Conservation (phyloP, 37 sponge, comb jelly and placozoan genomes). For the Geodia barretti region DNA sequence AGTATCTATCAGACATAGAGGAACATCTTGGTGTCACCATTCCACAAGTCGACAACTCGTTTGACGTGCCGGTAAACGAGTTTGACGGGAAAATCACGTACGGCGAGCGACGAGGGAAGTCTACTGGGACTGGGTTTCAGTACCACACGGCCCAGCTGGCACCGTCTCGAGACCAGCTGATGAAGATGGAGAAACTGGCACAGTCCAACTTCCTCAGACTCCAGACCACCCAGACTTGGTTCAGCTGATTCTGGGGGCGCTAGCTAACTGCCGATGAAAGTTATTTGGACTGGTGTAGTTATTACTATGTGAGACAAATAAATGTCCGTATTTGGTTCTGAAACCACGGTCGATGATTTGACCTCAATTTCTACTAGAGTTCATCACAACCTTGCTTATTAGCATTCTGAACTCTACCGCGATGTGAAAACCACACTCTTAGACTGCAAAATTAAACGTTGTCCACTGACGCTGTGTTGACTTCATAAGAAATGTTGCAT, state of each 20-base stretch:
- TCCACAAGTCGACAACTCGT: slow-evolving; percentile 49
- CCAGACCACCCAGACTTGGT: slow-evolving; percentile 18
- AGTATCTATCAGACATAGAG: slow-evolving; percentile 84
- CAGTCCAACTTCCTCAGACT: slow-evolving; percentile 82
- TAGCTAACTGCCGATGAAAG: too few relatives aligned
- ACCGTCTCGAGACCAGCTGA: slow-evolving; percentile 74
- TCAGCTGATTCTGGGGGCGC: background rate
- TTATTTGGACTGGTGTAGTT: too few relatives aligned
- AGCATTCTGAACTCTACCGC: too few relatives aligned
- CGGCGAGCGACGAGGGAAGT: slow-evolving; percentile 69
- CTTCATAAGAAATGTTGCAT: too few relatives aligned
- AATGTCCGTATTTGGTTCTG: too few relatives aligned
- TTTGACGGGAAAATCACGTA: slow-evolving; percentile 95
- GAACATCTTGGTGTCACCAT: slow-evolving; percentile 85
- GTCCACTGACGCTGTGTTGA: too few relatives aligned
- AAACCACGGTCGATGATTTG: too few relatives aligned
- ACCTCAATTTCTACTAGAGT: too few relatives aligned
- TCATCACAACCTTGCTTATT: too few relatives aligned
- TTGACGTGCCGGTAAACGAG: slow-evolving; percentile 80
- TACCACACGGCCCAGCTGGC: slow-evolving; percentile 77
- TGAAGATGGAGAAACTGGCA: slow-evolving; percentile 73
- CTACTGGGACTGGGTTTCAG: slow-evolving; percentile 25
- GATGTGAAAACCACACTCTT: too few relatives aligned
- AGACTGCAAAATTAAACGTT: too few relatives aligned
- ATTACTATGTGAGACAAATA: too few relatives aligned